Evolutionary conservation across 2,113 vertebrate genomes (phyloP).

Genomic region (Zingel zingel): DNA sequence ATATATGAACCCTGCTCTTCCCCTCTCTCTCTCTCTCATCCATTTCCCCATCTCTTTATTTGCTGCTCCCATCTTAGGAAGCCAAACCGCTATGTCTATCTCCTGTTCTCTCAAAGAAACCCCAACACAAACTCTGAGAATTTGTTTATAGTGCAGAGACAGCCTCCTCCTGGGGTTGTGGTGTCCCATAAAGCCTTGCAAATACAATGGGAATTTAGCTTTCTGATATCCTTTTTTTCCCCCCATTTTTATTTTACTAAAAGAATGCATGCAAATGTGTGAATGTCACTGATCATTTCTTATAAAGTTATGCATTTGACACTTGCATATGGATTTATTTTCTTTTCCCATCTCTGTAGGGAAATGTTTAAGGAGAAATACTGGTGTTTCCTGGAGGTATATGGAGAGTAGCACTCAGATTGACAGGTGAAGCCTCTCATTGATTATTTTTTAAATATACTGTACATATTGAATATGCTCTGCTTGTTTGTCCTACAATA

Average conservation of each 20-base stretch:
- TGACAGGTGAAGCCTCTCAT: conserved; percentile 19
- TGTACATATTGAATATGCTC: neutral
- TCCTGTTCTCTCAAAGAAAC: conserved; percentile 49
- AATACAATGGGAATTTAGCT: conserved; percentile 67
- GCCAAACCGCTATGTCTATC: conserved; percentile 53
- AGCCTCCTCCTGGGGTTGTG: conserved; percentile 67
- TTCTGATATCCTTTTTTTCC: conserved; percentile 25
- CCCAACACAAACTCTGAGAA: conserved; percentile 56
- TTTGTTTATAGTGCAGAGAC: conserved; percentile 65
- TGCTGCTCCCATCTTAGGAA: conserved; percentile 47
- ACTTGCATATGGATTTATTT: conserved; percentile 16
- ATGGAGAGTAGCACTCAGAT: neutral
- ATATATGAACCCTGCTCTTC: conserved; percentile 49
- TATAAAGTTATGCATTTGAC: conserved; percentile 38
- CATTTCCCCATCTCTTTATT: conserved; percentile 58
- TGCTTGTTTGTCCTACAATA: neutral
- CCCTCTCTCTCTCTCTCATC: conserved; percentile 30
- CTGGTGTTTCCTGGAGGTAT: conserved; percentile 1
- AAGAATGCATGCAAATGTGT: conserved; percentile 41
- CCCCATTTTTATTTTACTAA: neutral
- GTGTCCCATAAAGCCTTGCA: conserved; percentile 74
- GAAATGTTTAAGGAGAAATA: conserved; percentile 25
- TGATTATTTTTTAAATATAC: neutral
- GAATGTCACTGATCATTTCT: conserved; percentile 31
- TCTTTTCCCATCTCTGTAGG: conserved; percentile 4